Base-by-base conservation (phyloP, 2,888 invertebrate species). In the Melikaiella ostensackeni region DNA sequence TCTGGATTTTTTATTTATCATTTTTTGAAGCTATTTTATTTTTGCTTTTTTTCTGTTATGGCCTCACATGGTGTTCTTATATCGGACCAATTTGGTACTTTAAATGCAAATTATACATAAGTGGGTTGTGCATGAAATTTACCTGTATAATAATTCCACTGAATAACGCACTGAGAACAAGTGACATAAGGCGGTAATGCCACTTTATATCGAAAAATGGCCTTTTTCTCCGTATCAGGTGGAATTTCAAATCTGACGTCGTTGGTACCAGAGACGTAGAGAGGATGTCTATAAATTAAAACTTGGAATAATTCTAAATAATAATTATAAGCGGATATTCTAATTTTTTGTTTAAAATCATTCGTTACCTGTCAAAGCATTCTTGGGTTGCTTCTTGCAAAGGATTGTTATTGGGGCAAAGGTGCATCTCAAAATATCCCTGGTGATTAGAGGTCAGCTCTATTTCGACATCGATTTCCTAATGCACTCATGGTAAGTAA, bases 91-190 rank as follows among this genome's bases (percentile, higher is more conserved):
- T n/a, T 50, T 50, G n/a, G 4, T 50, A 50, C n/a, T 50, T 50
- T 50, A n/a, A 50, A 50, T 50, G 50, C 50, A 50, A n/a, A 50
- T 50, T 50, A 2, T n/a, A n/a, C n/a, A n/a, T 50, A 50, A 50
- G 50, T 50, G n/a, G n/a, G n/a, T 16, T 42, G 42, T 42, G 16
- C n/a, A n/a, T n/a, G n/a, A n/a, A 16, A 75, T 78, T 82, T 87
- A 94, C 96, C 96, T 77, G 98, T 97, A 84, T 95, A 96, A 90
- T 98, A 98, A 77, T 95, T 97, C 98, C 98, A 98, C 89, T 98
- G 97, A n/a, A 98, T 90, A 6, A 98, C 96, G 88, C 98, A 98
- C 86, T 97, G 97, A 0, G 96, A 95, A 87, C 98, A 98, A 0
- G 97, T 97, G 3, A 98, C 91, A 86, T 96, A 97, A 0, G 96